Conservation (phyloP, 53 echinoderm and acorn worm genomes). For the Mesocentrotus franciscanus region DNA sequence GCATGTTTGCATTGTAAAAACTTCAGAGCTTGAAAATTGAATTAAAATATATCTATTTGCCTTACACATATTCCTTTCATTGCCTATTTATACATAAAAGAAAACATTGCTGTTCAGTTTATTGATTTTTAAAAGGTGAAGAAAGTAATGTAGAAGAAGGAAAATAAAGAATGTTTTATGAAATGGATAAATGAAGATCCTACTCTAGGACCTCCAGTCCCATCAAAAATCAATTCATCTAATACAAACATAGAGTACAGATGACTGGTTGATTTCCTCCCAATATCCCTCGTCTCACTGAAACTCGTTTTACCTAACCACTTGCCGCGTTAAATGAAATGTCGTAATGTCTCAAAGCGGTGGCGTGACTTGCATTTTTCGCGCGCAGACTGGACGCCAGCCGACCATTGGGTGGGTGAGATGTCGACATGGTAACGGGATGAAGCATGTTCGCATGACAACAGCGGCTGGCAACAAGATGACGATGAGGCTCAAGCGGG, state of each 20-base stretch:
- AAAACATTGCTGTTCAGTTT: not conserved
- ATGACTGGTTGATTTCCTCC: slow-evolving; percentile 29
- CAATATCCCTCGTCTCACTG: not conserved
- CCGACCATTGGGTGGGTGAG: slow-evolving; percentile 48
- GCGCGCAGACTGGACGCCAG: slow-evolving; percentile 52
- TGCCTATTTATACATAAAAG: not conserved
- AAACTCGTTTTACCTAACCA: slow-evolving; percentile 2
- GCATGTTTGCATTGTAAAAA: not conserved
- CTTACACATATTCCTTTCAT: not conserved
- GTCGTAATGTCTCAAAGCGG: slow-evolving; percentile 52
- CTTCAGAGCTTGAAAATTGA: not conserved
- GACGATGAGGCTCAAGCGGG: slow-evolving; percentile 47
- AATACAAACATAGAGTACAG: slow-evolving; percentile 31
- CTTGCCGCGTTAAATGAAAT: slow-evolving; percentile 51
- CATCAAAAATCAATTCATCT: slow-evolving; percentile 51
- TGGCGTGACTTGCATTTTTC: slow-evolving; percentile 63
- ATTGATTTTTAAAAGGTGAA: not conserved
- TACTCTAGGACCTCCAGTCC: slow-evolving; percentile 16
- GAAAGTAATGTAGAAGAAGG: not conserved
- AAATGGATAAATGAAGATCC: not conserved
- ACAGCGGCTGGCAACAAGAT: slow-evolving; percentile 63
- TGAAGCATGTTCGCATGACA: slow-evolving; percentile 62
- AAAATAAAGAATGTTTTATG: not conserved
- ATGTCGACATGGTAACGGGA: slow-evolving; percentile 59
- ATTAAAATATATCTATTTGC: not conserved